Evolutionary conservation across 2,113 vertebrate genomes (phyloP).

Genomic region (Jaculus jaculus): DNA sequence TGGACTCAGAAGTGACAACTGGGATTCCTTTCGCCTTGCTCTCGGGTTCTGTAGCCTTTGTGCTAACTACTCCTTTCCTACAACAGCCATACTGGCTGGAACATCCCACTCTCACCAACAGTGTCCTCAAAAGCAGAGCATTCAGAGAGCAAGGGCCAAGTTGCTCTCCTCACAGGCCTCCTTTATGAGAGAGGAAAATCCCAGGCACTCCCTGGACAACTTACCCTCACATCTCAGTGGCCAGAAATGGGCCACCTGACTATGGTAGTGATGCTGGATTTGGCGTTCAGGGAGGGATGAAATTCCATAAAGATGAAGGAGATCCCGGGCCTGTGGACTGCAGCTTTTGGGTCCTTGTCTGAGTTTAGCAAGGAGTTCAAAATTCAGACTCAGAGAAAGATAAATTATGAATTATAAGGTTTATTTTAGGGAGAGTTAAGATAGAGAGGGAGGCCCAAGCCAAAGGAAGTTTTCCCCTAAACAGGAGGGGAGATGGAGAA

Average conservation of each 20-base stretch:
- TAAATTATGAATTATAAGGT: too few relatives aligned
- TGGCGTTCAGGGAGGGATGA: too few relatives aligned
- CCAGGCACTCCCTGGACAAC: background rate
- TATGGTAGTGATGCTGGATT: too few relatives aligned
- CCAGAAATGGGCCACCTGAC: background rate
- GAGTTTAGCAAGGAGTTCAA: too few relatives aligned
- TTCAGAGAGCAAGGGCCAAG: background rate
- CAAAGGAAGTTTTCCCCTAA: too few relatives aligned
- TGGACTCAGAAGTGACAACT: background rate
- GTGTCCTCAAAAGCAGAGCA: background rate
- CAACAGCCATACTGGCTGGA: background rate
- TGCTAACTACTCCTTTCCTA: background rate
- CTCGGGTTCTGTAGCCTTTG: background rate
- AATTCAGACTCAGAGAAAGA: too few relatives aligned
- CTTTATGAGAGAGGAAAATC: background rate
- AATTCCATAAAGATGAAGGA: too few relatives aligned
- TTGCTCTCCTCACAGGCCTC: background rate
- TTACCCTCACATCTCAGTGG: background rate
- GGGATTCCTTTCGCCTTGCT: conserved; percentile 14
- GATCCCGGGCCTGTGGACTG: too few relatives aligned
- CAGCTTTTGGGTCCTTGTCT: too few relatives aligned
- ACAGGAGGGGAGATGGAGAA: too few relatives aligned
- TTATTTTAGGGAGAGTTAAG: too few relatives aligned
- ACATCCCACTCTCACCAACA: background rate
- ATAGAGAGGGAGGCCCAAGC: too few relatives aligned